Base-by-base conservation (phyloP, 2,797 vertebrate species). In the Triplophysa bombifrons region DNA sequence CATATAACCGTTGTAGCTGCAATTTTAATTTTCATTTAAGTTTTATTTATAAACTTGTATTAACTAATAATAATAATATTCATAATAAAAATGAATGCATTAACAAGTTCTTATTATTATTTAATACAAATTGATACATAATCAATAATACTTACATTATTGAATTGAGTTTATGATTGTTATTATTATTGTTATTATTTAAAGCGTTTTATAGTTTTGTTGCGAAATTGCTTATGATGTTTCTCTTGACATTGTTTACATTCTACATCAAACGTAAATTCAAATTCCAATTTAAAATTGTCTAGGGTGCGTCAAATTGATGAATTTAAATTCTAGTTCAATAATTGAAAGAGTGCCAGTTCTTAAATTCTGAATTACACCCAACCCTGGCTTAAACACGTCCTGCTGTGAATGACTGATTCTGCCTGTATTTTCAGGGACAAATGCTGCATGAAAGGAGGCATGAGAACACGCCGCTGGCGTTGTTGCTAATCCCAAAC, bases 401-500 rank as follows among this genome's bases (percentile, higher is more conserved):
- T 55, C 38, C 16, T 76, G 41, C 44, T 20, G 27, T 67, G 55
- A 76, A 46, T 53, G 53, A 34, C 12, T 38, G 34, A 38, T 38
- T 38, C 34, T 61, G 51, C 51, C 69, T 63, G 7, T 56, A 50
- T 66, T 20, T 19, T 65, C 34, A 6, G 19, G 34, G 69, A 16
- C 69, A 61, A 41, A 22, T 72, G 56, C 27, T 67, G 10, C 64
- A 53, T 60, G 44, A 81, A 76, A 60, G 76, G 55, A 77, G 69
- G 51, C 68, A 69, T 72, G 69, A 64, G 73, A 82, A 64, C 78
- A 61, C 4, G 44, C 74, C 72, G 50, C 55, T 58, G 60, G 60
- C 72, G 22, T 63, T 44, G 61, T 19, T 69, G 14, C 53, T 78
- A 82, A 84, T 82, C 85, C 83, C 11, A 56, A 46, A 74, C 74